These are phyloP conservation scores for Forficula auricularia DNA, from an alignment of 1,140 invertebrate genomes.

Conservation along the genomic window DNA sequence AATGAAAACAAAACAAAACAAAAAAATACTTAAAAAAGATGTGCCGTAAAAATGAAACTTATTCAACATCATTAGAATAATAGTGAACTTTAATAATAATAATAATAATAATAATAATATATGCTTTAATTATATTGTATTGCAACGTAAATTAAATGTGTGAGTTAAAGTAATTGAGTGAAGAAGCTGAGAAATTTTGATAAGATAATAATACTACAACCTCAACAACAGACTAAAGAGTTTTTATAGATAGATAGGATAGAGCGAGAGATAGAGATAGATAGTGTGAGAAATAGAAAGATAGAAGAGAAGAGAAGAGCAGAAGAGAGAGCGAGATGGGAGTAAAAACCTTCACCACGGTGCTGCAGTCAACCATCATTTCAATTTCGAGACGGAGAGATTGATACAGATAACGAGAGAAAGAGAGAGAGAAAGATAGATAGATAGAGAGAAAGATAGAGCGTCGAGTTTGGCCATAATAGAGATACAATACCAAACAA, in stretches of 20 bases:
- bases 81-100: constrained; percentile 8
- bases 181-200: constrained; percentile 12
- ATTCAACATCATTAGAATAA: constrained; percentile 18
- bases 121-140: constrained; percentile 7
- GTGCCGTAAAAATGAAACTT: constrained; percentile 49
- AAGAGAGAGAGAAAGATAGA: too few species aligned
- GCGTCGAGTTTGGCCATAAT: background rate
- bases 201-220: constrained; percentile 1
- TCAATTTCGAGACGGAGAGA: background rate
- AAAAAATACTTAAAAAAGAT: constrained; percentile 19
- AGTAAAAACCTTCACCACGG: constrained; percentile 1
- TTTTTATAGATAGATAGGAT: background rate
- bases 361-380: background rate
- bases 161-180: constrained; percentile 12
- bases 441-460: background rate
- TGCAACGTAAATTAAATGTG: constrained; percentile 13
- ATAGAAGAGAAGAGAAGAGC: background rate
- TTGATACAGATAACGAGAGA: too few species aligned
- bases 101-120: too few species aligned
- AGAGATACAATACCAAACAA: background rate
- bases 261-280: too few species aligned
- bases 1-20: constrained; percentile 12
- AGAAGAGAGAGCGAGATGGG: background rate
- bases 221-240: constrained; percentile 9
- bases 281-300: too few species aligned